Percentiles rank a stretch among this genome's conserved stretches.
phyloP scores from a whole-genome alignment of 2,888 invertebrate species.

The Beris morrisii region DNA sequence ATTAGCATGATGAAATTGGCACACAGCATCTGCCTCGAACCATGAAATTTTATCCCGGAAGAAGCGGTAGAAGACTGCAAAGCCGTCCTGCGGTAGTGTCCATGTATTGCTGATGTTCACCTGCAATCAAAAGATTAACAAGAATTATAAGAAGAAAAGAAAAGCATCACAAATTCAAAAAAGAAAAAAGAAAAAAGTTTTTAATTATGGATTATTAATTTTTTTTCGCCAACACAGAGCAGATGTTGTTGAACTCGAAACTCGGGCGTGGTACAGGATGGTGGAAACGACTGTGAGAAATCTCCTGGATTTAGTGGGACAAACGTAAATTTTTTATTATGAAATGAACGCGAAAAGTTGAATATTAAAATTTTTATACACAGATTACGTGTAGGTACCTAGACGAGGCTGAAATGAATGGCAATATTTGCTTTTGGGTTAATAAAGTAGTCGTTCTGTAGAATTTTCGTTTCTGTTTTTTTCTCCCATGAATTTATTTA shows the following conservation, averaged over 20 bases:
- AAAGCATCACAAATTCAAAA: no score
- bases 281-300: no score
- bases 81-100: conserved; percentile 79
- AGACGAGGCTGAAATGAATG: no score
- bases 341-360: background rate
- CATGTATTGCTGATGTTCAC: conserved; percentile 82
- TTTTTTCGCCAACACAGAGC: no score
- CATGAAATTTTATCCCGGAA: conserved; percentile 82
- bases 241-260: no score
- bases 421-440: background rate
- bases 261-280: no score
- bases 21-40: conserved; percentile 82
- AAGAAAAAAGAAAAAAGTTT: no score
- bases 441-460: no score
- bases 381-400: background rate
- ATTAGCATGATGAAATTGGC: conserved; percentile 80
- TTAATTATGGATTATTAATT: no score
- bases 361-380: background rate
- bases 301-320: no score
- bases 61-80: conserved; percentile 80
- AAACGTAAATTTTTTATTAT: no score
- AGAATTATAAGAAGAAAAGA: conserved; percentile 11
- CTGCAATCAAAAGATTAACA: conserved; percentile 56
- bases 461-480: background rate
- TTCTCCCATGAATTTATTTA: background rate